These are phyloP conservation scores for Cephus cinctus DNA, from an alignment of 1,140 invertebrate genomes.

Conservation along the genomic window DNA sequence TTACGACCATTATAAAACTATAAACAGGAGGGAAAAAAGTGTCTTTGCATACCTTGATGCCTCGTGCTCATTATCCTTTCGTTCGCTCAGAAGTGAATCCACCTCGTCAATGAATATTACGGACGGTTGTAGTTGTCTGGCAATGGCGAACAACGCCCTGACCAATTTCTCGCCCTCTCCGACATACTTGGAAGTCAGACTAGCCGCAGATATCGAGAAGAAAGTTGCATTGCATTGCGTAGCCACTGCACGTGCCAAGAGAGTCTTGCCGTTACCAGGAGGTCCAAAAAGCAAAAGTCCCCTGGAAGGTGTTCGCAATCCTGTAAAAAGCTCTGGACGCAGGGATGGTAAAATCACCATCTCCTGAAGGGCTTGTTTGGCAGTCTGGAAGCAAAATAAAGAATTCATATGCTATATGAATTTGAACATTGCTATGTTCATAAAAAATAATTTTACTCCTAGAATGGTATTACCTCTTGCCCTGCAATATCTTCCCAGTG, in stretches of 20 bases:
- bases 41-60: constrained; percentile 63
- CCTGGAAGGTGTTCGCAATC: constrained; percentile 82
- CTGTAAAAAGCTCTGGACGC: constrained; percentile 94
- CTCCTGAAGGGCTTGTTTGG: constrained; percentile 94
- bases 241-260: constrained; percentile 87
- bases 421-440: no score
- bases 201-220: constrained; percentile 95
- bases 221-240: constrained; percentile 92
- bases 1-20: no score
- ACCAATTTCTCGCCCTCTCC: constrained; percentile 98
- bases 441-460: background rate
- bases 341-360: constrained; percentile 95
- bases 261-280: constrained; percentile 91
- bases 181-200: constrained; percentile 97
- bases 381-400: constrained; percentile 60
- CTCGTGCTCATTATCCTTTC: constrained; percentile 92
- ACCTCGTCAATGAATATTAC: constrained; percentile 98
- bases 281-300: constrained; percentile 95
- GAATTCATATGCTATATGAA: no score
- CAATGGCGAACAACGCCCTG: constrained; percentile 90
- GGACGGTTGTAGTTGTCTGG: constrained; percentile 88
- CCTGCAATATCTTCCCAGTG: constrained; percentile 94
- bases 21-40: background rate
- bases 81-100: constrained; percentile 89
- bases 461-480: constrained; percentile 63